Percentiles rank a stretch among this genome's conserved stretches.
Conservation (phyloP, 2,888 invertebrate genomes). For the Pristionchus fissidentatus region DNA sequence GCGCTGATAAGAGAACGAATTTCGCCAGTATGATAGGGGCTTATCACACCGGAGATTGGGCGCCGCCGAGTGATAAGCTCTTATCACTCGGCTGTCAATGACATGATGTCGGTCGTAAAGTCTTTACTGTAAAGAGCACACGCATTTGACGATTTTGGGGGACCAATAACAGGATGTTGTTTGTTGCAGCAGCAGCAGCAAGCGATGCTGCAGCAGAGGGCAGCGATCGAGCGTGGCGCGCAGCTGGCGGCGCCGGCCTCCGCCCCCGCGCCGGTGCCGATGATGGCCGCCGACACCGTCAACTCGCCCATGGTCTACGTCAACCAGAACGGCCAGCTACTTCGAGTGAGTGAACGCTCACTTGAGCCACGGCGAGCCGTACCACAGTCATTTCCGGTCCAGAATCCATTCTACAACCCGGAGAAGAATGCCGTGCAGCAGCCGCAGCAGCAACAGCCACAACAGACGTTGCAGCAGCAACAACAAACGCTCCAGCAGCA, state of each 20-base stretch:
- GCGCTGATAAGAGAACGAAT: conserved; percentile 1
- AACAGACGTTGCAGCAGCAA: neutral
- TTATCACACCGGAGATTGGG: neutral
- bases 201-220: neutral
- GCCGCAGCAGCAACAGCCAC: neutral
- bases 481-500: neutral
- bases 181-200: neutral
- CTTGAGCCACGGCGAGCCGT: neutral
- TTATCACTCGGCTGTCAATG: neutral
- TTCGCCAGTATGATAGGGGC: neutral
- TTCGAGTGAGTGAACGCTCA: neutral
- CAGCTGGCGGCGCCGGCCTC: neutral
- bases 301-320: neutral
- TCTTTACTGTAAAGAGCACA: no score
- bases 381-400: conserved; percentile 4
- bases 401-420: conserved; percentile 33
- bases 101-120: neutral
- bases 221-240: neutral
- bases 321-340: conserved; percentile 18
- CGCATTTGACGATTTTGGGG: neutral
- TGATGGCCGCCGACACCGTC: neutral
- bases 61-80: no score
- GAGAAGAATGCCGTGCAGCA: neutral
- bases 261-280: neutral
- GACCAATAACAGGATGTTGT: neutral